Evolutionary conservation across 92 coral and sea anemone genomes (phyloP), one percentile per base, ranked within the genome.

Genomic region (Nematostella vectensis): DNA sequence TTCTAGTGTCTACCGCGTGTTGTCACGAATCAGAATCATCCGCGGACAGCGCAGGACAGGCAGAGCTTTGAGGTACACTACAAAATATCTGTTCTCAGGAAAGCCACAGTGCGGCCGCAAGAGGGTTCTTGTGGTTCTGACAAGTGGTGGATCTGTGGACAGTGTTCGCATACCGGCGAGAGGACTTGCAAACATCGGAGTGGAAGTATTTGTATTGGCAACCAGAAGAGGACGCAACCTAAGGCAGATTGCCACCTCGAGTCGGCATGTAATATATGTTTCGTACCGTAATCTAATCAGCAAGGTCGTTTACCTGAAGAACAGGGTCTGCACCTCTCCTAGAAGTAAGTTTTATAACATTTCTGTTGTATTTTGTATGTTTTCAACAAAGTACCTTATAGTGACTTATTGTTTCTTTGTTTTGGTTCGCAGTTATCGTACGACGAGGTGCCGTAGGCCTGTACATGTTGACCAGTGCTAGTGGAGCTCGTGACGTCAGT

Each of bases 41-140:
- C 50, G 76, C 15, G 80, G 86, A 13, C 62, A 71, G 13, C 59
- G 75, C 11, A 54, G 29, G 50, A 50, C 61, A 3, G 86, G 86
- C 20, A 21, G 30, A 1, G 87, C 77, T 50, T 22, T 73, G 10
- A 17, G 50, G 0, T 58, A 55, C 28, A 55, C 75, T 10, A 64
- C 68, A 58, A 73, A 51, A 11, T 23, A 47, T 13, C 43, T 74
- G 45, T 74, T 65, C 55, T 29, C 53, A 25, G 30, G 61, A 1
- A 65, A 25, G 11, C 74, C 80, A 47, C 47, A 25, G 67, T 61
- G 80, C 26, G 80, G 74, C 19, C 38, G 73, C 2, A 66, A 65
- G 31, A 57, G 62, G 19, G 72, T 65, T 12, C 74, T 74, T 9
- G 20, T 74, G 10, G 63, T 75, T 3, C 47, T 75, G 15, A 75